Evolutionary conservation across 2,113 vertebrate genomes (phyloP).

Genomic region (Aphelocoma coerulescens): DNA sequence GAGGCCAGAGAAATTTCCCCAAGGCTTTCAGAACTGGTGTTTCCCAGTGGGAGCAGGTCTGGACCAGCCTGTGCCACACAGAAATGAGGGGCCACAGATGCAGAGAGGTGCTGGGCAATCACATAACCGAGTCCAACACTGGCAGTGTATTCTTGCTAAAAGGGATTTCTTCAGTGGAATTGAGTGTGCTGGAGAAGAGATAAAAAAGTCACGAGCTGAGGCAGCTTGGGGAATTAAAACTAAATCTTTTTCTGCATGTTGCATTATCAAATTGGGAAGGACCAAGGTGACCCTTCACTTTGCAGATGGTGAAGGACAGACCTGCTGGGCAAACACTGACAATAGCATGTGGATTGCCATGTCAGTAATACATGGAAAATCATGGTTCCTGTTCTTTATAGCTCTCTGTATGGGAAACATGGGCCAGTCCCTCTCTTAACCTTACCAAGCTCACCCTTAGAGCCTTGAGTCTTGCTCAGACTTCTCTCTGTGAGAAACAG

Average conservation of each 20-base stretch:
- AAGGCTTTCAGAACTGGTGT: not conserved
- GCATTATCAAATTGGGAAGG: not conserved
- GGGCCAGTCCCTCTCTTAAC: not conserved
- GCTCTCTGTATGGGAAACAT: fast-evolving
- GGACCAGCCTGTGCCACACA: not conserved
- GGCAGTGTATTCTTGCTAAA: not conserved
- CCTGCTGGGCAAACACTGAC: not conserved
- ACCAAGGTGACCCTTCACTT: not conserved
- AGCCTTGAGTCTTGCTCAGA: not conserved
- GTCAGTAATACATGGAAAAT: not conserved
- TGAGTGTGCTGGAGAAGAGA: not conserved
- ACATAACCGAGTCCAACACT: not conserved
- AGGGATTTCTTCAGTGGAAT: not conserved
- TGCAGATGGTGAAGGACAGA: not conserved
- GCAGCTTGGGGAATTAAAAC: not conserved
- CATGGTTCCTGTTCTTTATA: not conserved
- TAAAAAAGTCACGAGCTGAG: not conserved
- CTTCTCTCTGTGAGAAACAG: not conserved
- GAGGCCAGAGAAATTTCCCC: not conserved
- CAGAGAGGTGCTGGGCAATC: not conserved
- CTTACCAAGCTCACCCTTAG: not conserved
- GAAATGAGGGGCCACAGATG: not conserved
- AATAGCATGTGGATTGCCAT: not conserved
- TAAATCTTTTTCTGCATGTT: not conserved
- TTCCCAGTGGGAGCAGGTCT: not conserved